Evolutionary conservation across 2,888 invertebrate species (phyloP).

Genomic region (Agonopterix arenella): DNA sequence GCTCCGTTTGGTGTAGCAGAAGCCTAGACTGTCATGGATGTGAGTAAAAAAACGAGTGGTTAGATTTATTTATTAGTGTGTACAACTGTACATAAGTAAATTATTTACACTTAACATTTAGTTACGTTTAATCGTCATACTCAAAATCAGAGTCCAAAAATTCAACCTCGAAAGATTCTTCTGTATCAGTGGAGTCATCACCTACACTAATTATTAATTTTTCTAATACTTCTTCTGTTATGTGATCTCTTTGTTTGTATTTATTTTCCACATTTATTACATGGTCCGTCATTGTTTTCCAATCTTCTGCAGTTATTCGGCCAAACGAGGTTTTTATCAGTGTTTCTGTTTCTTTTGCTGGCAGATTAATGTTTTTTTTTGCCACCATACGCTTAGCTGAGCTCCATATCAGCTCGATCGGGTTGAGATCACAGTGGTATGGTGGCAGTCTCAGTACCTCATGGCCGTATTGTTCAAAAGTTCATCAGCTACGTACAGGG

Average conservation of each 20-base stretch:
- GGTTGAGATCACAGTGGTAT: not conserved
- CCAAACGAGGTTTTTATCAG: slow-evolving; percentile 1
- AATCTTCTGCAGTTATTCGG: slow-evolving; percentile 1
- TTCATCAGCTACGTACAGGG: not conserved
- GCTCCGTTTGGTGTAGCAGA: no score
- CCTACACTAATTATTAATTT: not conserved
- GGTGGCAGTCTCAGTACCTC: not conserved
- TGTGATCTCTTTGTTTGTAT: no score
- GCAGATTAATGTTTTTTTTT: slow-evolving; percentile 1
- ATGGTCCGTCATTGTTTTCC: not conserved
- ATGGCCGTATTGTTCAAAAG: not conserved
- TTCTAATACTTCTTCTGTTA: not conserved
- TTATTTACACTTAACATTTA: no score
- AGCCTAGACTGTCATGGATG: no score
- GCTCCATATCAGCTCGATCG: slow-evolving; percentile 2
- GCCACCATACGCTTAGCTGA: slow-evolving; percentile 1
- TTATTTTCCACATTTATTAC: not conserved
- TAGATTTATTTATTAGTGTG: no score
- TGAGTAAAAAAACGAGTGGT: no score
- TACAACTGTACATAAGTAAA: no score
- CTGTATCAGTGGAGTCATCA: not conserved
- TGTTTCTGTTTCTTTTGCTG: not conserved
- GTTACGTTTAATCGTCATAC: not conserved
- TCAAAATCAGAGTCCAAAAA: not conserved
- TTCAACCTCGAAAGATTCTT: not conserved